Conservation (phyloP, 2,797 vertebrate genomes). For the Gobio occitaniae region DNA sequence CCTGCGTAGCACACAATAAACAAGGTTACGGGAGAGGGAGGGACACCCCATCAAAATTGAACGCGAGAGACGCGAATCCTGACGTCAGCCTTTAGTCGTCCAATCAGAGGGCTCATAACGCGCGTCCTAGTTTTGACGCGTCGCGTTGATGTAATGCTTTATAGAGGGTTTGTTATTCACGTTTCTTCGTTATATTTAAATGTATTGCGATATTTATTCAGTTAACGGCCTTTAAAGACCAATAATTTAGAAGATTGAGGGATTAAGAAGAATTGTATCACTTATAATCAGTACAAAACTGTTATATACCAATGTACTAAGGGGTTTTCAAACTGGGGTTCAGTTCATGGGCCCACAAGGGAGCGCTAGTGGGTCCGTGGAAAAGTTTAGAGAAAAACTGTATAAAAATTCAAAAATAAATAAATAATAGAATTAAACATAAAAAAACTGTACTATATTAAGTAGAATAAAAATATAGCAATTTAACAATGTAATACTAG, state of each 20-base stretch:
- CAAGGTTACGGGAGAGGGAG: constrained; percentile 21
- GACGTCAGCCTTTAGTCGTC: constrained; percentile 5
- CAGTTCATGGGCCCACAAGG: no score
- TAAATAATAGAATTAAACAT: not conserved
- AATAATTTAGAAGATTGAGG: not conserved
- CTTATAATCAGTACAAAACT: not conserved
- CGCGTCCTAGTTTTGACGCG: not conserved
- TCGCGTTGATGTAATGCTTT: not conserved
- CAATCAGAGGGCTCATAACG: not conserved
- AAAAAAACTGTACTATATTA: not conserved
- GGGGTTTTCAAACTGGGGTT: not conserved
- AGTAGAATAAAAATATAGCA: not conserved
- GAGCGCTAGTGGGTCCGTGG: not conserved
- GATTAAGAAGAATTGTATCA: not conserved
- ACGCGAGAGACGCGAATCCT: constrained; percentile 6
- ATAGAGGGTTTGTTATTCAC: not conserved
- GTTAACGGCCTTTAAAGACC: not conserved
- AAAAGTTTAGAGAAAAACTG: not conserved
- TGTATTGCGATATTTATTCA: not conserved
- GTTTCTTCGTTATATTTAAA: not conserved
- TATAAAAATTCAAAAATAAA: not conserved
- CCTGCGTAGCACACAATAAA: constrained; percentile 17
- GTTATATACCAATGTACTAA: not conserved
- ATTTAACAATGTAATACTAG: not conserved
- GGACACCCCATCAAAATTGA: constrained; percentile 5